These are phyloP conservation scores for Parazoanthus darwini DNA, from an alignment of 92 coral and sea anemone genomes.

Conservation along the genomic window DNA sequence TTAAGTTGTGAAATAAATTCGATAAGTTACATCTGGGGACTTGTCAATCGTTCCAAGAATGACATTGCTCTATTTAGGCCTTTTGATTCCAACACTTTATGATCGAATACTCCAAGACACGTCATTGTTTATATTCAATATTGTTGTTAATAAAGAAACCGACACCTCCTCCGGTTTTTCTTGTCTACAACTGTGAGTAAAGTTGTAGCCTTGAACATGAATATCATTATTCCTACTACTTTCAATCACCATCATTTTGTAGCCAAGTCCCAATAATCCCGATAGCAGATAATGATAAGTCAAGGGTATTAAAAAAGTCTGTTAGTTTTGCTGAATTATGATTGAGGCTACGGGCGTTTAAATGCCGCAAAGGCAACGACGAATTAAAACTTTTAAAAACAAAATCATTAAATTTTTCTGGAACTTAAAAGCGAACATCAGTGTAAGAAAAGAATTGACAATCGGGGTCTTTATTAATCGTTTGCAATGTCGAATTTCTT, in stretches of 20 bases:
- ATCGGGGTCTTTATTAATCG: neutral
- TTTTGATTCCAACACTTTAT: neutral
- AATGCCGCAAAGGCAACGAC: conserved; percentile 2
- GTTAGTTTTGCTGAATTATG: neutral
- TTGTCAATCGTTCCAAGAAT: too few relatives aligned
- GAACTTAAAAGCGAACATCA: neutral
- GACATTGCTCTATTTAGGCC: too few relatives aligned
- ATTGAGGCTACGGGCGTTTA: conserved; percentile 7
- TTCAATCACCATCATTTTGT: neutral
- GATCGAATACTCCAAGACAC: neutral
- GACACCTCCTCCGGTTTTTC: conserved; percentile 3
- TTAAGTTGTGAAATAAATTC: too few relatives aligned
- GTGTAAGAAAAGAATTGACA: neutral
- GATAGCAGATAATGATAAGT: conserved; percentile 11
- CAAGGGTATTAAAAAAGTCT: conserved; percentile 1
- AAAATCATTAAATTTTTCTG: neutral
- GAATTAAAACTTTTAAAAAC: neutral
- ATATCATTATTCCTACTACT: neutral
- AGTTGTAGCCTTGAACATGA: conserved; percentile 1
- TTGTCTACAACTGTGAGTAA: neutral
- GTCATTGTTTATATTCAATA: neutral
- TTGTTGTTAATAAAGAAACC: neutral
- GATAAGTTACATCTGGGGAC: too few relatives aligned
- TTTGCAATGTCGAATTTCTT: neutral
- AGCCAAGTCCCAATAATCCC: conserved; percentile 36